Conservation (phyloP, 2,113 vertebrate genomes). For the Cardinalis cardinalis region DNA sequence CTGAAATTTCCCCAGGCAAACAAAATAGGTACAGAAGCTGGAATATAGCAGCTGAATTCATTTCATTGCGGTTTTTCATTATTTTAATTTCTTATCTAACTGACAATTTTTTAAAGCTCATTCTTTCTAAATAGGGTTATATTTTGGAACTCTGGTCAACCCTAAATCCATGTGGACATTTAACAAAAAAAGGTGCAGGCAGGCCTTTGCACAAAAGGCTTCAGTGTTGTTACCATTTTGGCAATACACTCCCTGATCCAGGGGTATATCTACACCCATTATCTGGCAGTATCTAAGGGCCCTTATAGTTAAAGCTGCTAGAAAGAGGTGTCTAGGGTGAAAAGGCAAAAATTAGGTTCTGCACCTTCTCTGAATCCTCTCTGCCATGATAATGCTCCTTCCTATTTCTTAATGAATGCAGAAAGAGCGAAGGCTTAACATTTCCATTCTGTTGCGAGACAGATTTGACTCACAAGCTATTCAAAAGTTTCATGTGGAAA, state of each 20-base stretch:
- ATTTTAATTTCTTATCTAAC: neutral
- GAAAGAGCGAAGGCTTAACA: neutral
- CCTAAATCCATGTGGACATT: neutral
- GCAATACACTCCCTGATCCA: neutral
- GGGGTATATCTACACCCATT: neutral
- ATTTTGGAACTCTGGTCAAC: neutral
- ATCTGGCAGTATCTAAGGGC: neutral
- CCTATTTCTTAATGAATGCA: neutral
- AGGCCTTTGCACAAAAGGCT: neutral
- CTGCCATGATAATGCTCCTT: neutral
- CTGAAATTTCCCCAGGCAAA: neutral
- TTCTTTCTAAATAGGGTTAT: neutral
- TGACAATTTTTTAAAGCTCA: neutral
- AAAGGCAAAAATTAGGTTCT: neutral
- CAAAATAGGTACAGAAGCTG: neutral
- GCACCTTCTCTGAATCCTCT: neutral
- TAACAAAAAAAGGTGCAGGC: neutral
- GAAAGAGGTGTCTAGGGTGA: neutral
- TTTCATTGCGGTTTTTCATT: neutral
- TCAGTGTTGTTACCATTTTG: neutral
- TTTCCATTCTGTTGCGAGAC: neutral
- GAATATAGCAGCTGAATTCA: neutral
- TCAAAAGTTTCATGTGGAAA: neutral
- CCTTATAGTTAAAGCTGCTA: neutral
- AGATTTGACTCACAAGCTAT: neutral